Percentiles rank a stretch among this genome's conserved stretches.
These are phyloP conservation scores for Lampropteryx suffumata DNA, from an alignment of 2,888 invertebrate species.

Conservation along the genomic window DNA sequence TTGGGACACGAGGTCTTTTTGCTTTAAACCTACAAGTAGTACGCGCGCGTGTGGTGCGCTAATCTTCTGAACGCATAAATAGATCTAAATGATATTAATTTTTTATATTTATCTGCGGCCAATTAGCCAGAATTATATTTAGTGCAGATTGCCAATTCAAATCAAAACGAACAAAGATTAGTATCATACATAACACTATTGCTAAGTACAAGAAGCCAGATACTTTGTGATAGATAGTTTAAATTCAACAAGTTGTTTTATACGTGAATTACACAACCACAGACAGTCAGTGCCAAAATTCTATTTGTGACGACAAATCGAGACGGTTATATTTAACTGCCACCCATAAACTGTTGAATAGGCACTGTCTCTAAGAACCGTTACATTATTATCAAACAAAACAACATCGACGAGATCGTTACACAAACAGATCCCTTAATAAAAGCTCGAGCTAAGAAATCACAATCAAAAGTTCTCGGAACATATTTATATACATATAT, in stretches of 20 bases:
- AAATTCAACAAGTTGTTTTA: constrained; percentile 74
- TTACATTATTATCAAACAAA: constrained; percentile 48
- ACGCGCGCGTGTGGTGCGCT: constrained; percentile 32
- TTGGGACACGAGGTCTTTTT: constrained; percentile 35
- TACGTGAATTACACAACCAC: constrained; percentile 80
- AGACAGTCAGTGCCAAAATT: constrained; percentile 81
- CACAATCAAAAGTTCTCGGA: constrained; percentile 5
- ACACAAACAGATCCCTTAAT: constrained; percentile 26
- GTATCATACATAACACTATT: too few relatives aligned
- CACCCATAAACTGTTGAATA: constrained; percentile 80
- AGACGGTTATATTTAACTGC: constrained; percentile 81
- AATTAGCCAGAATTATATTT: too few relatives aligned
- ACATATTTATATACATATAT: constrained; percentile 6
- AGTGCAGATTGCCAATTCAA: too few relatives aligned
- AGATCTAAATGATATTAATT: too few relatives aligned
- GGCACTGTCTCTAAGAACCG: constrained; percentile 63
- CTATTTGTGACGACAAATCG: constrained; percentile 81
- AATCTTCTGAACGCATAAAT: not conserved
- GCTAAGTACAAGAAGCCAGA: constrained; percentile 35
- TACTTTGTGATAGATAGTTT: constrained; percentile 59
- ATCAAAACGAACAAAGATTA: too few relatives aligned
- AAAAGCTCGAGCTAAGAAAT: constrained; percentile 13
- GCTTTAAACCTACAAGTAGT: constrained; percentile 14
- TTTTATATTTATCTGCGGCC: too few relatives aligned
- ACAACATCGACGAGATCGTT: constrained; percentile 36